Evolutionary conservation across 1,140 invertebrate genomes (phyloP).

Genomic region (Sarcophaga peregrina): DNA sequence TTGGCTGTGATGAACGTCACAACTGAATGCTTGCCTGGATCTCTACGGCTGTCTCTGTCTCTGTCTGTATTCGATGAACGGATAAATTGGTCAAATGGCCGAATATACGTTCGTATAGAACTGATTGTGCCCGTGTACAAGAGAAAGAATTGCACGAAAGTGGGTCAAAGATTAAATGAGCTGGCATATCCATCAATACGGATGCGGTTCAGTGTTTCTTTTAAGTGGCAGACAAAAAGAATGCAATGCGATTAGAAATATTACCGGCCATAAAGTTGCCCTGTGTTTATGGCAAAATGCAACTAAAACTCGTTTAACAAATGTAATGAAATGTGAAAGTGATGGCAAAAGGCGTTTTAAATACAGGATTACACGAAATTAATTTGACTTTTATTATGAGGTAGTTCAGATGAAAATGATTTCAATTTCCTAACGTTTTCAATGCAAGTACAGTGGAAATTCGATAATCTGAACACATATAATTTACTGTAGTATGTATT

Average conservation of each 20-base stretch:
- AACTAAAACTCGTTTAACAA: too few species aligned
- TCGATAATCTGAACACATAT: neutral
- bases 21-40: neutral
- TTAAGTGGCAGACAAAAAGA: neutral
- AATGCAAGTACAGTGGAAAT: too few species aligned
- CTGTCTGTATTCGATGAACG: too few species aligned
- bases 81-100: neutral
- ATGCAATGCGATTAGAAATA: neutral
- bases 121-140: neutral
- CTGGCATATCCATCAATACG: neutral
- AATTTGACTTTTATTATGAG: neutral
- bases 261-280: neutral
- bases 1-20: neutral
- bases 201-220: neutral
- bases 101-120: neutral
- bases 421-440: neutral
- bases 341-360: neutral
- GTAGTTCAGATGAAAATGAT: too few species aligned
- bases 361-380: neutral
- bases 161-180: conserved; percentile 7
- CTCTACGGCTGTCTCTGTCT: too few species aligned
- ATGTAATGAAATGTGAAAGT: neutral
- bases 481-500: neutral
- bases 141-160: neutral
- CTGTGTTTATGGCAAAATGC: too few species aligned